A percentile compares a stretch with the other conserved stretches of the same genome.
phyloP scores from a whole-genome alignment of 2,797 vertebrate species.

The Pitangus sulphuratus region DNA sequence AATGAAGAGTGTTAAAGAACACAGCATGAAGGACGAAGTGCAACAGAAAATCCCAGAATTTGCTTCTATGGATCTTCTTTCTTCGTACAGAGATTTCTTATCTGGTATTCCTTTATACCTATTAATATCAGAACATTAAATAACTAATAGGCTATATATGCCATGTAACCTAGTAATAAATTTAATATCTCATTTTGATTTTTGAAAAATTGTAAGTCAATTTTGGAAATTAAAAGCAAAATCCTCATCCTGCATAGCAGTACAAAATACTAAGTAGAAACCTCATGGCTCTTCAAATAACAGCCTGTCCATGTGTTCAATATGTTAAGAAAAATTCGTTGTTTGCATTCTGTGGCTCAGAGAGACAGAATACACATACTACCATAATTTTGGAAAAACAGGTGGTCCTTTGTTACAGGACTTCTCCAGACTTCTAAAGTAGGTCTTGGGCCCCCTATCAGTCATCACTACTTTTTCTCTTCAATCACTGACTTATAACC shows the following conservation, averaged over 20 bases:
- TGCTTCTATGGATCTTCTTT: constrained; percentile 75
- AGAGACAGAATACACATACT: not conserved
- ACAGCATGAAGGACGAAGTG: not conserved
- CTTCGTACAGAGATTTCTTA: constrained; percentile 75
- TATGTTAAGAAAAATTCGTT: not conserved
- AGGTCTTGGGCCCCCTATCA: not conserved
- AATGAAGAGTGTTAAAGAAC: constrained; percentile 51
- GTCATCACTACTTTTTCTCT: not conserved
- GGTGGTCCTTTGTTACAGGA: not conserved
- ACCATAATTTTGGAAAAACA: not conserved
- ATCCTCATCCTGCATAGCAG: not conserved
- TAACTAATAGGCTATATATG: not conserved
- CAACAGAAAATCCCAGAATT: constrained; percentile 73
- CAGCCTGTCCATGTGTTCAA: not conserved
- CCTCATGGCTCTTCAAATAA: not conserved
- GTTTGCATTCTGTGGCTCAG: not conserved
- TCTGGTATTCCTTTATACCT: constrained; percentile 70
- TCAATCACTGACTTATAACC: not conserved
- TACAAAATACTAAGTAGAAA: not conserved
- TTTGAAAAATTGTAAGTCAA: not conserved
- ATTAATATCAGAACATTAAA: not conserved
- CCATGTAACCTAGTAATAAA: not conserved
- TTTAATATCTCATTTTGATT: not conserved
- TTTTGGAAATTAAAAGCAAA: not conserved
- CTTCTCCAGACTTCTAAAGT: not conserved